A percentile compares a stretch with the other conserved stretches of the same genome.
phyloP scores from a whole-genome alignment of 2,113 vertebrate genomes.

The Scopus umbretta region DNA sequence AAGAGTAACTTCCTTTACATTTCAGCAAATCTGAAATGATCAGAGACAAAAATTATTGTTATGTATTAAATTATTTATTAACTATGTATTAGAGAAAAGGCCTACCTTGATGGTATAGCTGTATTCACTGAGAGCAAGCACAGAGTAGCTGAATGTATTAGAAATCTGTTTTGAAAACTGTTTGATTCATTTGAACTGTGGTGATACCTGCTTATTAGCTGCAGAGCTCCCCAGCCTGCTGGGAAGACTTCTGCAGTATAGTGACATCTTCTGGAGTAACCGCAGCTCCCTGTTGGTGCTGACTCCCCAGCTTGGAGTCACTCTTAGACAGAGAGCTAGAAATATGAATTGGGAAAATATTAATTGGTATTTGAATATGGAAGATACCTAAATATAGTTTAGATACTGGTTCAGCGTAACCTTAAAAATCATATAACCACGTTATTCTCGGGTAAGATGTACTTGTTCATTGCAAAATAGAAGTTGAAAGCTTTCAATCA shows the following conservation, averaged over 20 bases:
- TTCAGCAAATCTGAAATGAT: background rate
- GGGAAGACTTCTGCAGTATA: background rate
- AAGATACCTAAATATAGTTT: background rate
- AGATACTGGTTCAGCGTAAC: background rate
- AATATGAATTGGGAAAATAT: rapidly evolving
- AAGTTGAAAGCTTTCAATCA: background rate
- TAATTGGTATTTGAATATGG: background rate
- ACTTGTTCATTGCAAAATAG: background rate
- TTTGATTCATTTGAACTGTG: background rate
- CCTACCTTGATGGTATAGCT: background rate
- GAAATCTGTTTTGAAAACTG: background rate
- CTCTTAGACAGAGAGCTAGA: background rate
- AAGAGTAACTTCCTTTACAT: background rate
- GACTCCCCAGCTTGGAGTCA: background rate
- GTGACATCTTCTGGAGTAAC: background rate
- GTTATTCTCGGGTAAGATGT: background rate
- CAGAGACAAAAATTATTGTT: background rate
- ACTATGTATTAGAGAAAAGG: background rate
- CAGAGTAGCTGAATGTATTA: background rate
- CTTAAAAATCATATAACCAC: background rate
- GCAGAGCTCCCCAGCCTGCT: background rate
- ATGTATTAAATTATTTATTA: background rate
- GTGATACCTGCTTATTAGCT: rapidly evolving
- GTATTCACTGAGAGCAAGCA: background rate
- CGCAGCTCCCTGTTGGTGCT: rapidly evolving